Base-by-base conservation (phyloP, 2,797 vertebrate genomes). In the Sebastes steindachneri region DNA sequence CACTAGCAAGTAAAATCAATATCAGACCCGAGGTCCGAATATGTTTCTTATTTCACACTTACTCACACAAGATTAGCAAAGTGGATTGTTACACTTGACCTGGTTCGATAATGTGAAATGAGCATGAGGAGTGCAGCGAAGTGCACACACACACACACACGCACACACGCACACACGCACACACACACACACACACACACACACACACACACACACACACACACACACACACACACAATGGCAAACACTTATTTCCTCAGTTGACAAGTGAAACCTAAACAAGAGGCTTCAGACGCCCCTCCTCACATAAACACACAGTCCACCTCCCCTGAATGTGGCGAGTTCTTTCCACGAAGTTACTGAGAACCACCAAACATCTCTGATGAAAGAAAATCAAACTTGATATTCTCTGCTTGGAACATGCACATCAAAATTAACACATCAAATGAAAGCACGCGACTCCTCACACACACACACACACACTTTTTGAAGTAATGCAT, bases 181-280 rank as follows among this genome's bases (percentile, higher is more conserved):
- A 66, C 21, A 29, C 6, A 10, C 19, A 10, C 26, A 23, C 5
- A 10, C 14, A 14, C 26, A 28, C 59, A 7, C 8, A 10, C 45
- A 48, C 45, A 51, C 45, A n/a, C 14, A 66, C 21, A 29, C 6
- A 10, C 19, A 10, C 26, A 23, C 59, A n/a, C 25, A 7, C 8
- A 15, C 57, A 37, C 7, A 21, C 26, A 11, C 53, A 54, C 45
- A 45, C 48, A n/a, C 48, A 51, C 19, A 51, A 9, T 19, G 48
- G 35, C 14, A 73, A 19, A 35, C 6, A 14, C 11, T 51, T 55
- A 41, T 54, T 79, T 54, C 33, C 31, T 80, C 55, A 15, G 60
- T 78, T 74, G 70, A 83, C 80, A 68, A 67, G 75, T 31, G 31
- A 86, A 81, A 83, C 6, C 48, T 68, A 77, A 89, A 84, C 68